Conservation (phyloP, 2,888 invertebrate genomes). For the Pediacus dermestoides region DNA sequence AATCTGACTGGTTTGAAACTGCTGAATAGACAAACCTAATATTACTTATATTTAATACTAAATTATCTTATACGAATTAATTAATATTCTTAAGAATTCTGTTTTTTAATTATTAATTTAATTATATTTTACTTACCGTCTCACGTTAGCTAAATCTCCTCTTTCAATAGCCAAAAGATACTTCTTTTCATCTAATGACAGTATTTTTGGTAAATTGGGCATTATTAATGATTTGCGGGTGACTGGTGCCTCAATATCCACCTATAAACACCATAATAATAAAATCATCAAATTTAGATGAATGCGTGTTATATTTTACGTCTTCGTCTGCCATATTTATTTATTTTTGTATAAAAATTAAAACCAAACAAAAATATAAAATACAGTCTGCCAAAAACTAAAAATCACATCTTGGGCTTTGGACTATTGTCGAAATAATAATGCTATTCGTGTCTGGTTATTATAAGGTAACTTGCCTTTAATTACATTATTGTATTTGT, state of each 20-base stretch:
- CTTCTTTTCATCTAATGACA: conserved; percentile 83
- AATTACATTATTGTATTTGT: conserved; percentile 31
- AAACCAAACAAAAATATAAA: conserved; percentile 10
- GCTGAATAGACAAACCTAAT: too few species aligned
- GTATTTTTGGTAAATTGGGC: conserved; percentile 66
- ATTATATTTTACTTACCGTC: too few species aligned
- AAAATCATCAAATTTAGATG: background rate
- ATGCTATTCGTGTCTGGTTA: too few species aligned
- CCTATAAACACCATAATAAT: conserved; percentile 24
- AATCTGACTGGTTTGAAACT: too few species aligned
- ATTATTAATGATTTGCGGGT: conserved; percentile 48
- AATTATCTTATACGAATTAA: too few species aligned
- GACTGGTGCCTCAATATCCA: conserved; percentile 34
- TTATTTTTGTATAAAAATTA: conserved; percentile 4
- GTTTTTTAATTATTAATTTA: too few species aligned
- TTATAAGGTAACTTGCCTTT: conserved; percentile 3
- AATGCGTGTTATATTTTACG: too few species aligned
- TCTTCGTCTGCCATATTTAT: conserved; percentile 22
- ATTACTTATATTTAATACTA: too few species aligned
- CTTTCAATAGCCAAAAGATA: conserved; percentile 89
- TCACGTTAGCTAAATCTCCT: conserved; percentile 85
- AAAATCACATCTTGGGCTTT: too few species aligned
- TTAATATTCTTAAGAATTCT: too few species aligned
- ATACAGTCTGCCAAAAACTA: conserved; percentile 10
- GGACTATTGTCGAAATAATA: too few species aligned